Evolutionary conservation across 2,113 vertebrate species (phyloP).

Genomic region (Gallinago undulata): DNA sequence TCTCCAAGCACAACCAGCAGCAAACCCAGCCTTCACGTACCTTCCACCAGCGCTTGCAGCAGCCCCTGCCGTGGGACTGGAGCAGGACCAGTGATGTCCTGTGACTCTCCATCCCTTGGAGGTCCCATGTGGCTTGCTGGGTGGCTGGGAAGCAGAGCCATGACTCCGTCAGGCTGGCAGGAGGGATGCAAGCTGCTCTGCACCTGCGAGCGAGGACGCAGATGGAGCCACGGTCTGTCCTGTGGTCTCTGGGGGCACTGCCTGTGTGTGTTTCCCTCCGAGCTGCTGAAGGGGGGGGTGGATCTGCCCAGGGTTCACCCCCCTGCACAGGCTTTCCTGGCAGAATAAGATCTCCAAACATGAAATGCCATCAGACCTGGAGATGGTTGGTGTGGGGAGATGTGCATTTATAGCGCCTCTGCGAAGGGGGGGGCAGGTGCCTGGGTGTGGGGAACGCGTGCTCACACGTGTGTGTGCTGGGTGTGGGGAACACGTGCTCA

Average conservation of each 20-base stretch:
- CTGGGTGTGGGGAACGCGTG: not conserved
- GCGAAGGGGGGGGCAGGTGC: rapidly evolving
- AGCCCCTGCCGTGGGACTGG: rapidly evolving
- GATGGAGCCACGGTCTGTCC: not conserved
- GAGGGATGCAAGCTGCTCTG: not conserved
- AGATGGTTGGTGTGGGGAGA: rapidly evolving
- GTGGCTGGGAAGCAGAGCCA: not conserved
- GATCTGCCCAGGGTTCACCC: not conserved
- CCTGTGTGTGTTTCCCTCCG: not conserved
- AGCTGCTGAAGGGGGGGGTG: not conserved
- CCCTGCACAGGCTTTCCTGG: not conserved
- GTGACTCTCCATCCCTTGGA: not conserved
- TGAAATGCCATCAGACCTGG: not conserved
- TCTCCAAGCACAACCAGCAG: not conserved
- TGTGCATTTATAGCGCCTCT: not conserved
- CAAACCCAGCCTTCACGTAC: rapidly evolving
- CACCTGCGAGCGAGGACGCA: not conserved
- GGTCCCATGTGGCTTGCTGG: not conserved
- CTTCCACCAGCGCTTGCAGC: not conserved
- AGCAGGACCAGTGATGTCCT: not conserved
- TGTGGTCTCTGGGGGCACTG: not conserved
- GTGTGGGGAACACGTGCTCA: not conserved
- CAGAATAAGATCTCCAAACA: not conserved
- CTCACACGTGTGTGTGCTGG: rapidly evolving
- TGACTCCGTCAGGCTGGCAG: not conserved